Evolutionary conservation across 1,140 invertebrate species (phyloP).

Genomic region (Acyrthosiphon pisum): DNA sequence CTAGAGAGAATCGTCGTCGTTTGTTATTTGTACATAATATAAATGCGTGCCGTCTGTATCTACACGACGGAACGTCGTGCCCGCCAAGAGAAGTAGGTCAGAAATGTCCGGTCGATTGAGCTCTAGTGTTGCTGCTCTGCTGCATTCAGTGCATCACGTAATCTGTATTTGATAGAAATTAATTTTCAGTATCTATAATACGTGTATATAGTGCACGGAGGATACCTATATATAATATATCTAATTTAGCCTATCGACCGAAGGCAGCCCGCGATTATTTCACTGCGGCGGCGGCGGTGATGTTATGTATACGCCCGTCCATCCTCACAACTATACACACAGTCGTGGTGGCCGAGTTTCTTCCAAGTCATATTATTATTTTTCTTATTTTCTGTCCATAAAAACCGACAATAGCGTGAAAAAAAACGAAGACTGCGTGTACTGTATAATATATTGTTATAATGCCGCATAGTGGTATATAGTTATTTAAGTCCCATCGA

Average conservation of each 20-base stretch:
- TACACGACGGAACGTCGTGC: conserved; percentile 47
- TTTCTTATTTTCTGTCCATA: neutral
- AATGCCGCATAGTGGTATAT: neutral
- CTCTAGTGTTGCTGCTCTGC: neutral
- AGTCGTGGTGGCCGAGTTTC: neutral
- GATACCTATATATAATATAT: neutral
- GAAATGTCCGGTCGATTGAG: conserved; percentile 56
- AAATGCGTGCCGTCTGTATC: conserved; percentile 33
- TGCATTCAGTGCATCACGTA: conserved; percentile 29
- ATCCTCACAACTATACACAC: neutral
- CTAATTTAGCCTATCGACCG: conserved; percentile 11
- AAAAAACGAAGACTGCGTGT: neutral
- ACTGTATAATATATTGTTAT: neutral
- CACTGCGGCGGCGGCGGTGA: too few relatives aligned
- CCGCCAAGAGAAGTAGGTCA: conserved; percentile 53
- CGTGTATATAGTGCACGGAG: neutral
- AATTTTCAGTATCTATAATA: conserved; percentile 28
- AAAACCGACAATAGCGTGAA: neutral
- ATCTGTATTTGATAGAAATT: conserved; percentile 48
- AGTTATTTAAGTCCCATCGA: conserved; percentile 19
- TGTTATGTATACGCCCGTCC: too few relatives aligned
- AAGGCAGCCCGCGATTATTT: neutral
- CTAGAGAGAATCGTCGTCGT: conserved; percentile 12
- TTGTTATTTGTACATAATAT: conserved; percentile 42
- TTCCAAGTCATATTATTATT: neutral